Evolutionary conservation across 2,888 invertebrate genomes (phyloP).

Genomic region (Argyresthia goedartella): DNA sequence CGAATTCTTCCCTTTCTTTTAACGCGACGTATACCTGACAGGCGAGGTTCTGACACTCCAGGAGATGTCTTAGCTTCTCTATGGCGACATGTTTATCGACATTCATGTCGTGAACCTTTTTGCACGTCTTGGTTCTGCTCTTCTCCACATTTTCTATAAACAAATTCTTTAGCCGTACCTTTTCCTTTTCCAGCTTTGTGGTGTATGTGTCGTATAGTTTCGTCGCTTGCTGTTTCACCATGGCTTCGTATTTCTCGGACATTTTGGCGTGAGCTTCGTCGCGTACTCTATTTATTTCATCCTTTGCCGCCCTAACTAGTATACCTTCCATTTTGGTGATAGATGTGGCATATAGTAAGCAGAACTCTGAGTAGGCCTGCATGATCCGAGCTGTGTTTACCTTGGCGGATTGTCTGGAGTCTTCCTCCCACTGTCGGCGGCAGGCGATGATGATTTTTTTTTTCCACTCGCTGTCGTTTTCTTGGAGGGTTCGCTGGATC

Average conservation of each 20-base stretch:
- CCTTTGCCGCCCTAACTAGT: constrained; percentile 31
- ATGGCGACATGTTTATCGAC: constrained; percentile 46
- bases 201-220: constrained; percentile 35
- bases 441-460: constrained; percentile 21
- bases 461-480: constrained; percentile 39
- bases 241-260: constrained; percentile 26
- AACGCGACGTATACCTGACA: constrained; percentile 56
- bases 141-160: constrained; percentile 33
- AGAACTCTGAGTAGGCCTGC: constrained; percentile 36
- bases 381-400: constrained; percentile 33
- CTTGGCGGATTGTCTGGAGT: constrained; percentile 20
- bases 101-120: constrained; percentile 41
- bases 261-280: constrained; percentile 30
- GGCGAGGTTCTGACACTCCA: constrained; percentile 51
- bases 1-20: constrained; percentile 45
- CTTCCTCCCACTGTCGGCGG: constrained; percentile 23
- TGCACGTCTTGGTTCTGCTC: constrained; percentile 18
- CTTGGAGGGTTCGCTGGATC: constrained; percentile 22
- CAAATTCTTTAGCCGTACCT: constrained; percentile 26
- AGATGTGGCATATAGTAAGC: constrained; percentile 30
- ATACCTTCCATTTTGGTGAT: constrained; percentile 37
- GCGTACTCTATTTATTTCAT: constrained; percentile 31
- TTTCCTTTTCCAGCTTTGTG: constrained; percentile 29
- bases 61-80: constrained; percentile 37
- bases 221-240: constrained; percentile 38